Base-by-base conservation (phyloP, 2,888 invertebrate genomes). In the Eledone cirrhosa region DNA sequence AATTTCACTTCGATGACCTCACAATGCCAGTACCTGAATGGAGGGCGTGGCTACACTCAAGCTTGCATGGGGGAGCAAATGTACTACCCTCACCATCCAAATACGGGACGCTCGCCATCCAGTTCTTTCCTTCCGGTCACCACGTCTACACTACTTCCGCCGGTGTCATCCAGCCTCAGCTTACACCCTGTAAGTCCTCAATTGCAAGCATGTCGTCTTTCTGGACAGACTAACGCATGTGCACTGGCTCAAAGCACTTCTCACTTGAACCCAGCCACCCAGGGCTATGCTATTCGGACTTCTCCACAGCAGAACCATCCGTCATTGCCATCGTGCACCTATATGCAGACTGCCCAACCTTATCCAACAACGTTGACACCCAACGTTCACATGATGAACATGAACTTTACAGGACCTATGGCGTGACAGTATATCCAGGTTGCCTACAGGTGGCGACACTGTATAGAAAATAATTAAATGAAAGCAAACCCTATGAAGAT, bases 361-460 rank as follows among this genome's bases (percentile, higher is more conserved):
- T 88, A 88, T 77, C 84, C 87, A 5, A 79, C 86, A 48, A 86
- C 86, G 77, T 81, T 87, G 14, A 83, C 86, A 16, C 85, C 87
- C 48, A 87, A 86, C 81, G 86, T 87, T 82, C 88, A 88, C 81
- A 87, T 88, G 85, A 88, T 88, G 88, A 88, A 88, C 79, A 88
- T 88, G 87, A 88, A 87, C 82, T 89, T 89, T 83, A 81, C 87
- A n/a, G 87, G 87, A 24, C 87, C 86, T 11, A 86, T 88, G 85
- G 87, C 85, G 48, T 88, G 85, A 87, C 80, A 53, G 41, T 72
- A 72, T 72, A 72, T 72, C n/a, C 72, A 72, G 22, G 41, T 48
- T 31, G 29, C 48, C 76, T 53, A 11, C 48, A 53, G 48, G 48
- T 48, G 53, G 53, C 48, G 27, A 24, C 53, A 31, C 41, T 72